phyloP scores from a whole-genome alignment of 2,797 vertebrate genomes.

The Cossypha niveicapilla region DNA sequence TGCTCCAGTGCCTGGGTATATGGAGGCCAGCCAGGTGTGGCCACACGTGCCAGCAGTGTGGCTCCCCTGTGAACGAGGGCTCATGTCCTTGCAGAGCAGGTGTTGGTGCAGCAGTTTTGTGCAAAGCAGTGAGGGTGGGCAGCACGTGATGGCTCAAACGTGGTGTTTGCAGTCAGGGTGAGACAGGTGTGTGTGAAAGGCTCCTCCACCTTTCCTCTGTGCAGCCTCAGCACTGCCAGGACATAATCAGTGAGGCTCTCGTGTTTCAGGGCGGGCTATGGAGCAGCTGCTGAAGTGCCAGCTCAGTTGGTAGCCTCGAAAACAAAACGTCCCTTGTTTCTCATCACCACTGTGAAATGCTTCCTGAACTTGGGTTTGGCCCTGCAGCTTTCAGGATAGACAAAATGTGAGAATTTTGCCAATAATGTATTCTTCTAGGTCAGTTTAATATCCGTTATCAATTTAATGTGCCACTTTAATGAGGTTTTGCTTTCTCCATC shows the following conservation, averaged over 20 bases:
- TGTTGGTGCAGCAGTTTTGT: rapidly evolving
- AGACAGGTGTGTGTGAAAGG: not conserved
- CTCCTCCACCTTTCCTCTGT: conserved; percentile 16
- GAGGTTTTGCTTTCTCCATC: conserved; percentile 49
- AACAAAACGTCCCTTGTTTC: conserved; percentile 56
- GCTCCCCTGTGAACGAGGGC: not conserved
- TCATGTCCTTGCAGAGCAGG: not conserved
- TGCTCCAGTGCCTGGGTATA: not conserved
- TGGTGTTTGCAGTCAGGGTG: not conserved
- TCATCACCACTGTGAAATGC: not conserved
- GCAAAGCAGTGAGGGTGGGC: not conserved
- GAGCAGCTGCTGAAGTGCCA: conserved; percentile 55
- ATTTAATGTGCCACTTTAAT: conserved; percentile 34
- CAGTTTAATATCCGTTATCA: conserved; percentile 45
- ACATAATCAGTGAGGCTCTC: not conserved
- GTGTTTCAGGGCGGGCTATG: conserved; percentile 30
- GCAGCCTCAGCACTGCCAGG: conserved; percentile 6
- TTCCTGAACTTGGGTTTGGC: not conserved
- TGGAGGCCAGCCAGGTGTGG: not conserved
- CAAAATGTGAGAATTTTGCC: conserved; percentile 47
- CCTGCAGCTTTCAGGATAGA: not conserved
- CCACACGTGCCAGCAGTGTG: rapidly evolving
- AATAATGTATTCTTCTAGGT: conserved; percentile 20
- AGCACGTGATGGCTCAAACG: not conserved
- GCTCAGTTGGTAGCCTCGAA: conserved; percentile 7